Evolutionary conservation across 1,140 invertebrate genomes (phyloP), one percentile per base, ranked within the genome.

Genomic region (Cotesia chilonis): DNA sequence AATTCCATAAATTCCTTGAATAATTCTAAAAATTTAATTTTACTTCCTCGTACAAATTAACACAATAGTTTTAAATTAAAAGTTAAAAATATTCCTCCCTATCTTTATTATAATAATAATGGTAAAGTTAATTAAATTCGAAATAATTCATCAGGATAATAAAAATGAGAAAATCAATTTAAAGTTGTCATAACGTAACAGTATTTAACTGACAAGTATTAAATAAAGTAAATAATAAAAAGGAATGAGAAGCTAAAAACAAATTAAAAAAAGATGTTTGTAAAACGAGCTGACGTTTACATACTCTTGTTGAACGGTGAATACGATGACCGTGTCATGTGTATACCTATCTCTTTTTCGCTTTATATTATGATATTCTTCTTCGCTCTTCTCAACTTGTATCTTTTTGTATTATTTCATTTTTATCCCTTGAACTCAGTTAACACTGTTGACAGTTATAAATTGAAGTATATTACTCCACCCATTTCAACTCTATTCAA

Each of bases 401-500:
- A 20, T 57, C n/a, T 57, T 14, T 57, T 17, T 57, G 20, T 57
- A 57, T 57, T 20, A 57, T 57, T 17, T 57, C 12, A 20, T 47
- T n/a, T 72, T 20, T 54, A 60, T 63, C 55, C 12, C 41, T 47
- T 47, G 41, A 47, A 47, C 41, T 47, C 41, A 47, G 41, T 47
- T 47, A 47, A 47, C 41, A 57, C 47, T 14, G 12, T 68, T 75
- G 80, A 82, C 78, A 78, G 74, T 80, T 82, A 81, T 79, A 82
- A 82, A 82, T 83, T 79, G 35, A 28, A 79, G 76, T 79, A 77
- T 74, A 77, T 80, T 76, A 80, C 77, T 74, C 76, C 47, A n/a
- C 28, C 41, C 61, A 36, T 41, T 52, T 14, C 66, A 68, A 54
- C 35, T 61, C 60, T 28, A 35, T 28, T 61, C 60, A 28, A 47